Evolutionary conservation across 2,113 vertebrate species (phyloP).

Genomic region (Noturus placidus): DNA sequence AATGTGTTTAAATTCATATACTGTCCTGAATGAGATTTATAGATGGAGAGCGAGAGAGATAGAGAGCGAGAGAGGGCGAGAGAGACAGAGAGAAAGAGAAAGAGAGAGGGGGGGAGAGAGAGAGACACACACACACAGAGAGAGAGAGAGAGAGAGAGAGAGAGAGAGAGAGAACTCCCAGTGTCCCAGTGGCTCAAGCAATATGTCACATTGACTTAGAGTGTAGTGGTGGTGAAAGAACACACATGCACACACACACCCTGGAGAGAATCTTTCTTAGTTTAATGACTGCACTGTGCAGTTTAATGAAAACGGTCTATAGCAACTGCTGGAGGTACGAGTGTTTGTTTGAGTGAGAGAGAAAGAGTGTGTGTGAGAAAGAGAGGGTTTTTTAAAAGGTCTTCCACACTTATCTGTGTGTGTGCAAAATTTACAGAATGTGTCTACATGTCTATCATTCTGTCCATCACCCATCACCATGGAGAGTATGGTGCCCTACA

Average conservation of each 20-base stretch:
- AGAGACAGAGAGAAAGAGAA: background rate
- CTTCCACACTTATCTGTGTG: background rate
- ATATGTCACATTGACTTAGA: constrained; percentile 9
- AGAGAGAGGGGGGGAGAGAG: background rate
- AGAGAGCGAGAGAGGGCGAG: background rate
- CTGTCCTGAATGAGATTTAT: no score
- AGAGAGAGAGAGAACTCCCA: background rate
- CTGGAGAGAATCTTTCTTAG: constrained; percentile 4
- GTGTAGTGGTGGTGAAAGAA: constrained; percentile 6
- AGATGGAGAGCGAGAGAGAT: no score
- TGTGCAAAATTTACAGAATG: background rate
- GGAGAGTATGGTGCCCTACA: background rate
- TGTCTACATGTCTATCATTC: background rate
- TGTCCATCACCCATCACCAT: background rate
- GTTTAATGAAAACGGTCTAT: constrained; percentile 12
- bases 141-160: background rate
- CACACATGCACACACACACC: background rate
- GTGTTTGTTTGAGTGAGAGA: background rate
- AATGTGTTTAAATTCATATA: constrained; percentile 13
- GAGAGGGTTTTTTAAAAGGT: background rate
- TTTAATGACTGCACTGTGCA: constrained; percentile 19
- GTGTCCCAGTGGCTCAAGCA: constrained; percentile 16
- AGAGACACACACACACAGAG: no score
- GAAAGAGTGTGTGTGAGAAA: no score
- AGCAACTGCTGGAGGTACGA: background rate